These are phyloP conservation scores for Microcebus jonahi DNA, from an alignment of 2,113 vertebrate species.

Conservation along the genomic window DNA sequence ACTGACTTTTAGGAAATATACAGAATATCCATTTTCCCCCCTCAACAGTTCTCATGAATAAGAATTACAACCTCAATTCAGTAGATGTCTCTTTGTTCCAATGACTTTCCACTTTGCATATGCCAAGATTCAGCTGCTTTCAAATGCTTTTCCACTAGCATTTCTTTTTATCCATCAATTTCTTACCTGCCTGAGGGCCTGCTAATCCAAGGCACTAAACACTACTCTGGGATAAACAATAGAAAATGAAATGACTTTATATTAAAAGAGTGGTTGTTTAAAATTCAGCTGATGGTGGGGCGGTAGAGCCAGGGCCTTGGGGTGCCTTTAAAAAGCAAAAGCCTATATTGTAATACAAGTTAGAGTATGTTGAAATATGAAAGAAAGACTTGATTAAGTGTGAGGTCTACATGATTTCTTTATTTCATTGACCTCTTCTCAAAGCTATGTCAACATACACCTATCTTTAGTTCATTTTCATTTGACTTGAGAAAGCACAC, in stretches of 20 bases:
- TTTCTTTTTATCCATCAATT: not conserved
- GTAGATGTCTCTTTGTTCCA: not conserved
- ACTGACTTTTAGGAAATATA: not conserved
- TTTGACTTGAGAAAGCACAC: not conserved
- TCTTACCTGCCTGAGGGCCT: not conserved
- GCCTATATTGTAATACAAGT: not conserved
- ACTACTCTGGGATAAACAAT: not conserved
- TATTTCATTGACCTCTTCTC: not conserved
- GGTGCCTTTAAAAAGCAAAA: not conserved
- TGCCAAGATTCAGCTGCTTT: not conserved
- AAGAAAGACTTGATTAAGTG: not conserved
- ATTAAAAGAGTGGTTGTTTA: not conserved
- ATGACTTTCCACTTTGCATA: not conserved
- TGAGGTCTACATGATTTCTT: not conserved
- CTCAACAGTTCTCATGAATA: not conserved
- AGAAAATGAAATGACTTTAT: not conserved
- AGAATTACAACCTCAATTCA: not conserved
- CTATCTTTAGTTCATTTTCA: not conserved
- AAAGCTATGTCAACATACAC: not conserved
- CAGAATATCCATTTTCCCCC: accelerated
- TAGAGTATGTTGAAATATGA: not conserved
- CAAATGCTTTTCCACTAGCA: not conserved
- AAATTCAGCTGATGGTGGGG: not conserved
- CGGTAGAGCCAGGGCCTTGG: not conserved
- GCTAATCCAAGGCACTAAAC: not conserved